A percentile compares a stretch with the other conserved stretches of the same genome.
Evolutionary conservation across 2,888 invertebrate species (phyloP).

Genomic region (Parelbella ahira): DNA sequence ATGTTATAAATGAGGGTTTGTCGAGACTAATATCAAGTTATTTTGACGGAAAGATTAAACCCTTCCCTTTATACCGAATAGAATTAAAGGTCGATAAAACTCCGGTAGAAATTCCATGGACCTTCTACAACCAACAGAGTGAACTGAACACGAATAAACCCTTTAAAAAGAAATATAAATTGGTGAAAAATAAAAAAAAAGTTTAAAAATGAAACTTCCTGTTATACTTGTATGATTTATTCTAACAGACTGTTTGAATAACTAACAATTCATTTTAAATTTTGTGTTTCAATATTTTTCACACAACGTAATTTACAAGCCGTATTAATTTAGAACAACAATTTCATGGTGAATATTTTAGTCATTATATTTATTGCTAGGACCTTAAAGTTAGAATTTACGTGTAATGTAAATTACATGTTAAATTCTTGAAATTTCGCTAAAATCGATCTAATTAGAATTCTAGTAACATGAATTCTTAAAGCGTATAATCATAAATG

Average conservation of each 20-base stretch:
- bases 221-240: neutral
- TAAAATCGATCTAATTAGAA: too few relatives aligned
- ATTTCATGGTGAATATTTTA: too few relatives aligned
- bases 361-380: too few relatives aligned
- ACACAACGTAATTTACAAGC: too few relatives aligned
- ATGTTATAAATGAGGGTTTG: constrained; percentile 51
- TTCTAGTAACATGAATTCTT: too few relatives aligned
- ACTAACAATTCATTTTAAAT: constrained; percentile 1
- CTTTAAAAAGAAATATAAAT: constrained; percentile 35
- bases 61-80: constrained; percentile 60
- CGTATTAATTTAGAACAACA: too few relatives aligned
- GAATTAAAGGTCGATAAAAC: constrained; percentile 57
- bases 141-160: constrained; percentile 23
- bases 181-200: constrained; percentile 23
- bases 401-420: too few relatives aligned
- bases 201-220: constrained; percentile 5
- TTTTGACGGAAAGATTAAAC: constrained; percentile 53
- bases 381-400: too few relatives aligned
- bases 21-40: constrained; percentile 50
- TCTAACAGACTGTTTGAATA: too few relatives aligned
- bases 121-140: constrained; percentile 35
- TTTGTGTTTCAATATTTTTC: too few relatives aligned
- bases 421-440: too few relatives aligned
- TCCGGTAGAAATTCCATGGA: constrained; percentile 67
- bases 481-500: too few relatives aligned